Evolutionary conservation across 2,113 vertebrate species (phyloP).

Genomic region (Mustela nigripes): DNA sequence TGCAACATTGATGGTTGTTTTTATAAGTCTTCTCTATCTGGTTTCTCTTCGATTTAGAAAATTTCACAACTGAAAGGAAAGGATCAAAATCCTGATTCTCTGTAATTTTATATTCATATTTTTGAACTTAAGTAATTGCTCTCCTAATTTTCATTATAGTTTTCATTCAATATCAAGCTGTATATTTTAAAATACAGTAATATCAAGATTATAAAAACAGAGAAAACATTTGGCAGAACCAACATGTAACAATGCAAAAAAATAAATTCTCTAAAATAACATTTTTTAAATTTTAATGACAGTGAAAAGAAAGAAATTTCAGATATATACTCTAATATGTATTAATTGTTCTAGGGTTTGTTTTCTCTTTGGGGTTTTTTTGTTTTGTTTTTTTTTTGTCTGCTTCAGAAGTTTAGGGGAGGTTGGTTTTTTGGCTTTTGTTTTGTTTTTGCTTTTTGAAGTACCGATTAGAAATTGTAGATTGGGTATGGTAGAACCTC

Average conservation of each 20-base stretch:
- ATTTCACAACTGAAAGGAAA: constrained; percentile 14
- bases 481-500: neutral
- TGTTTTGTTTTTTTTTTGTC: neutral
- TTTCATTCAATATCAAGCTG: neutral
- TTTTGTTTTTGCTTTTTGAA: neutral
- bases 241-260: constrained; percentile 50
- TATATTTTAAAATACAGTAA: neutral
- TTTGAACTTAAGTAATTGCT: constrained; percentile 31
- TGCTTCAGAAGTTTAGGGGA: neutral
- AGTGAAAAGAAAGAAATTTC: constrained; percentile 72
- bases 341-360: neutral
- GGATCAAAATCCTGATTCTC: neutral
- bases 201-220: neutral
- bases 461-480: neutral
- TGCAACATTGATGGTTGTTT: constrained; percentile 17
- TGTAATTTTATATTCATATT: constrained; percentile 26
- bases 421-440: neutral
- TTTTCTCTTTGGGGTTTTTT: neutral
- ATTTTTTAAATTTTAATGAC: constrained; percentile 78
- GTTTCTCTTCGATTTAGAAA: constrained; percentile 52
- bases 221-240: neutral
- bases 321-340: constrained; percentile 75
- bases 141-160: neutral
- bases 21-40: constrained; percentile 25
- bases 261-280: constrained; percentile 51